Evolutionary conservation across 2,888 invertebrate genomes (phyloP).

Genomic region (Pilophorus perplexus): DNA sequence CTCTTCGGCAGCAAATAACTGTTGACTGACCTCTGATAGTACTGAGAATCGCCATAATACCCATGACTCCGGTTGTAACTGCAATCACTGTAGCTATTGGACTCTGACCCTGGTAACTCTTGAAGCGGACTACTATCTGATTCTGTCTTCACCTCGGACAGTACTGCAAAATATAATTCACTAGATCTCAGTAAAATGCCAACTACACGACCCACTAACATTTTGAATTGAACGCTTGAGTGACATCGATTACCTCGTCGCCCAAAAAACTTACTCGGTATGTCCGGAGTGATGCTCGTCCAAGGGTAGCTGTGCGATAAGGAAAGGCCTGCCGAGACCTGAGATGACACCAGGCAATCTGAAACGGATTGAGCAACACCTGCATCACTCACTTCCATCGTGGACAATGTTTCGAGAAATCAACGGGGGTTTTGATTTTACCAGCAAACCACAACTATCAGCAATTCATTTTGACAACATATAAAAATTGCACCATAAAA

Average conservation of each 20-base stretch:
- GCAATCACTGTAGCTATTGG: constrained; percentile 43
- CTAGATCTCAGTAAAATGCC: too few relatives aligned
- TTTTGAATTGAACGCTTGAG: too few relatives aligned
- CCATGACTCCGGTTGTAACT: constrained; percentile 40
- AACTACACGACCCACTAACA: background rate
- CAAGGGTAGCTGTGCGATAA: constrained; percentile 31
- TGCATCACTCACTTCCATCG: too few relatives aligned
- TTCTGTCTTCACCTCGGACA: constrained; percentile 43
- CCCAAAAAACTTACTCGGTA: constrained; percentile 17
- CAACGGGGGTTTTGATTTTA: background rate
- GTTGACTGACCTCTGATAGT: constrained; percentile 44
- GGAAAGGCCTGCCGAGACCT: constrained; percentile 21
- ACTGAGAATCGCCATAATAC: constrained; percentile 41
- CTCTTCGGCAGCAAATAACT: too few relatives aligned
- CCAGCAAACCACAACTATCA: background rate
- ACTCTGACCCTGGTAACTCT: constrained; percentile 28
- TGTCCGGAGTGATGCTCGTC: constrained; percentile 33
- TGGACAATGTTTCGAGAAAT: too few relatives aligned
- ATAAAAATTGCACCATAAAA: too few relatives aligned
- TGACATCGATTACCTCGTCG: too few relatives aligned
- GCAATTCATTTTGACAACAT: too few relatives aligned
- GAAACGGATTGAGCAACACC: constrained; percentile 1
- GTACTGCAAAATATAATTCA: constrained; percentile 33
- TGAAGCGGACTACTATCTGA: constrained; percentile 39
- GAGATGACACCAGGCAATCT: constrained; percentile 34